These are phyloP conservation scores for Euplexia lucipara DNA, from an alignment of 2,888 invertebrate species.

Conservation along the genomic window DNA sequence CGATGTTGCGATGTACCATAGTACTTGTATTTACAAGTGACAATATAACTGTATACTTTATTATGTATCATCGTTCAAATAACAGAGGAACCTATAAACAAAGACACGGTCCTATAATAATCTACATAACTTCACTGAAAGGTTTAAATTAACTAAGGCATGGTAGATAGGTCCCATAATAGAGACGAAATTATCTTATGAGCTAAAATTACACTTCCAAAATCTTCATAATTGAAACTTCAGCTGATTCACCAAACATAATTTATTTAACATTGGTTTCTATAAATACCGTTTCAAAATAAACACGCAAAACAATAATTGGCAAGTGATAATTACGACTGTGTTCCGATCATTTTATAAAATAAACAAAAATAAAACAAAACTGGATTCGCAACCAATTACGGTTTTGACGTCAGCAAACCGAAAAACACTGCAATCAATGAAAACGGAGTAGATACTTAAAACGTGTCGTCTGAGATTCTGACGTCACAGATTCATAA, in stretches of 20 bases:
- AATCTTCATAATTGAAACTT: no score
- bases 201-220: background rate
- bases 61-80: no score
- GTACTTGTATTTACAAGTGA: no score
- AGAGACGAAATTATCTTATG: background rate
- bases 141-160: no score
- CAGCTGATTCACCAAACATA: background rate
- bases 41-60: no score
- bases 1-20: no score
- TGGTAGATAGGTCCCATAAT: no score
- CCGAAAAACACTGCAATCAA: constrained; percentile 42
- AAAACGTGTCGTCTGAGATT: constrained; percentile 7
- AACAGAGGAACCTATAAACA: no score
- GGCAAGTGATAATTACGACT: background rate
- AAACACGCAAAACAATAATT: constrained; percentile 2
- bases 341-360: constrained; percentile 17
- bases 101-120: no score
- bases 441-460: constrained; percentile 25
- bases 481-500: constrained; percentile 39
- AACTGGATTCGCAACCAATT: constrained; percentile 23
- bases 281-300: constrained; percentile 2
- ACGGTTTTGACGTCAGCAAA: constrained; percentile 33
- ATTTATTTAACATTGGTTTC: background rate
- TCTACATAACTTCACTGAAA: no score
- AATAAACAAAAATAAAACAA: constrained; percentile 12